These are phyloP conservation scores for Mirza zaza DNA, from an alignment of 2,113 vertebrate genomes.

Conservation along the genomic window DNA sequence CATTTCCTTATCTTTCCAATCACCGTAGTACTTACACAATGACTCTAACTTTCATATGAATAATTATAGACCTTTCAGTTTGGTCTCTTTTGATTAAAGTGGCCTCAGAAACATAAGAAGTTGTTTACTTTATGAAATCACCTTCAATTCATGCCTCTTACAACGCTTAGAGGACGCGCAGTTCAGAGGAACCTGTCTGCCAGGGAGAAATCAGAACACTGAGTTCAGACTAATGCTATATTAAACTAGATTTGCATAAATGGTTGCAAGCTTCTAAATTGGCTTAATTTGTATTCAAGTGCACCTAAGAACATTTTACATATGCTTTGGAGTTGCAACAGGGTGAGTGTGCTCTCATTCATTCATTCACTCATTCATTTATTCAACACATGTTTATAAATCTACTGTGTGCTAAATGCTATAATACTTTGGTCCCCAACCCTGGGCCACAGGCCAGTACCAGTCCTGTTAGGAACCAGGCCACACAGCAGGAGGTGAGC, in stretches of 20 bases:
- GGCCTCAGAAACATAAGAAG: background rate
- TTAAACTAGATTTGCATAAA: constrained; percentile 72
- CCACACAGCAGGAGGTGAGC: too few species aligned
- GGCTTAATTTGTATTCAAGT: constrained; percentile 53
- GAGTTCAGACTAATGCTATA: constrained; percentile 69
- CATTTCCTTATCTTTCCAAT: background rate
- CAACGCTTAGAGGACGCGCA: background rate
- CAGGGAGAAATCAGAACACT: constrained; percentile 66
- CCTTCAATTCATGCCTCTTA: constrained; percentile 12
- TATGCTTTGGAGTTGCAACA: constrained; percentile 3
- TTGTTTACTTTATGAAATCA: constrained; percentile 55
- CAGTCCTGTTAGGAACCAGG: too few species aligned
- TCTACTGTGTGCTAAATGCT: background rate
- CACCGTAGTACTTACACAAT: background rate
- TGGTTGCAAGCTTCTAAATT: constrained; percentile 67
- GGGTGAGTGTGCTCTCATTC: background rate
- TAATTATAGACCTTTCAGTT: constrained; percentile 6
- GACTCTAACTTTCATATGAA: background rate
- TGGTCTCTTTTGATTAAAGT: constrained; percentile 31
- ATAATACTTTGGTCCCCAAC: background rate
- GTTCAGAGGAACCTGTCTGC: constrained; percentile 51
- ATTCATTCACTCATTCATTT: background rate
- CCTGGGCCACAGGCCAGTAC: too few species aligned
- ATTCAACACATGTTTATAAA: background rate
- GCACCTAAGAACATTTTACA: constrained; percentile 20